A percentile compares a stretch with the other conserved stretches of the same genome.
phyloP scores from a whole-genome alignment of 2,113 vertebrate genomes.

The Donacobius atricapilla region DNA sequence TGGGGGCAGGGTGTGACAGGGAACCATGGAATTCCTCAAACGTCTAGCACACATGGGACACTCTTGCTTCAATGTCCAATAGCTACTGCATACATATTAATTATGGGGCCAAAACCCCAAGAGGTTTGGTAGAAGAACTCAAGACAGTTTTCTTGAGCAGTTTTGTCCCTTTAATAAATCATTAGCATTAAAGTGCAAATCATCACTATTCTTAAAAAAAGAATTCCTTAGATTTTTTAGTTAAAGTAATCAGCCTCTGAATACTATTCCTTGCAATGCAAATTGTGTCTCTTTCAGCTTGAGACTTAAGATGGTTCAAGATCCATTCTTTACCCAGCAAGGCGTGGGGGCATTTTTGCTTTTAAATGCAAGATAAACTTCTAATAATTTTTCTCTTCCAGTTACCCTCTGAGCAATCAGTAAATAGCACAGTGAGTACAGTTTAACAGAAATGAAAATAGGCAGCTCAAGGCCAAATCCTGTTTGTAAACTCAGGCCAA shows the following conservation, averaged over 20 bases:
- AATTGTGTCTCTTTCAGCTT: background rate
- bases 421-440: background rate
- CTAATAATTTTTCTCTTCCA: background rate
- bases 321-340: background rate
- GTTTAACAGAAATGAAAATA: rapidly evolving
- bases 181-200: background rate
- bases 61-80: background rate
- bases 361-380: background rate
- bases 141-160: background rate
- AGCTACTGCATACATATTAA: background rate
- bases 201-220: background rate
- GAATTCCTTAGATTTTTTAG: background rate
- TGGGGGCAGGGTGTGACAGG: background rate
- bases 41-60: rapidly evolving
- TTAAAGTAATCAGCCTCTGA: background rate
- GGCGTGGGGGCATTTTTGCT: background rate
- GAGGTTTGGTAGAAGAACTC: background rate
- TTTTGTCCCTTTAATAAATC: background rate
- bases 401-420: background rate
- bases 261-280: background rate
- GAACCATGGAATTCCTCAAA: background rate
- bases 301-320: background rate
- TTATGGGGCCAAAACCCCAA: background rate
- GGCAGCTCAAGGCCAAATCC: background rate
- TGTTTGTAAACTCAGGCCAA: background rate